These are phyloP conservation scores for Strigamia maritima DNA, from an alignment of 2,888 invertebrate genomes.

Conservation along the genomic window DNA sequence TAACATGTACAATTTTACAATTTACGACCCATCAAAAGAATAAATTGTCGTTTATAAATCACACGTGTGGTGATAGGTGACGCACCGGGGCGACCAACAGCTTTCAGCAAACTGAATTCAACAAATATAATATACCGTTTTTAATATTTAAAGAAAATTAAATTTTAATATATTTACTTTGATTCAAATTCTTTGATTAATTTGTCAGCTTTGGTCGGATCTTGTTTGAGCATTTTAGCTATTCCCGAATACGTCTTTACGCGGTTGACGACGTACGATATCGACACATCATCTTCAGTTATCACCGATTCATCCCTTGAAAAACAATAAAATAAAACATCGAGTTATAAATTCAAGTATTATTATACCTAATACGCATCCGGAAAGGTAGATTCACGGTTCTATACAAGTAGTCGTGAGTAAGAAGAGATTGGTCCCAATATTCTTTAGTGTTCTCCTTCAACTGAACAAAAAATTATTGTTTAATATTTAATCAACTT, in stretches of 20 bases:
- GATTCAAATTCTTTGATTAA: background rate
- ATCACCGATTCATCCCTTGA: background rate
- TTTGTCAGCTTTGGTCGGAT: background rate
- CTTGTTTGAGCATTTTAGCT: background rate
- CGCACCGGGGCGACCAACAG: background rate
- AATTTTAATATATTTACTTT: background rate
- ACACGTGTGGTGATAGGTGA: background rate
- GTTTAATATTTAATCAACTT: background rate
- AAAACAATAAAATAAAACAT: background rate
- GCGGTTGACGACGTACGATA: background rate
- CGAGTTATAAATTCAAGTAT: background rate
- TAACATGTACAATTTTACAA: conserved; percentile 54
- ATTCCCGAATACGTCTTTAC: background rate
- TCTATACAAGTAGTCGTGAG: background rate
- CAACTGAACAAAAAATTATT: too few relatives aligned
- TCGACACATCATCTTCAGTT: background rate
- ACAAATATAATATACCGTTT: background rate
- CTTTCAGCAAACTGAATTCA: background rate
- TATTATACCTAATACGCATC: background rate
- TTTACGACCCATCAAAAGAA: conserved; percentile 47
- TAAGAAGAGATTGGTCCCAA: background rate
- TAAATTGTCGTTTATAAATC: background rate
- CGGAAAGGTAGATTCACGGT: background rate
- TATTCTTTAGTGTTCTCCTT: background rate
- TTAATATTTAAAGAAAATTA: background rate